Evolutionary conservation across 2,797 vertebrate species (phyloP).

Genomic region (Picus viridis): DNA sequence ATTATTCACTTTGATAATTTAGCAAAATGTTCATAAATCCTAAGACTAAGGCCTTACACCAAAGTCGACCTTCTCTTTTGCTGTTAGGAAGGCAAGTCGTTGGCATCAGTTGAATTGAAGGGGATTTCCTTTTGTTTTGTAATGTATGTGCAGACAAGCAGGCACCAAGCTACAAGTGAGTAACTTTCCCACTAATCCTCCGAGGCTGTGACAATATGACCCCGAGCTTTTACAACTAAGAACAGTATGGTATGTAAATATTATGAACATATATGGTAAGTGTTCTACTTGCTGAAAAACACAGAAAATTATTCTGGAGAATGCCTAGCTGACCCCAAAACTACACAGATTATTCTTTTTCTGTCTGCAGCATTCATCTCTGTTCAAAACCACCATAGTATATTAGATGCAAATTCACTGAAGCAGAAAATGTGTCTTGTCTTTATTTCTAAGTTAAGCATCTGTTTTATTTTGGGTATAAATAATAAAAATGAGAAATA

Average conservation of each 20-base stretch:
- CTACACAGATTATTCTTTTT: conserved; percentile 1
- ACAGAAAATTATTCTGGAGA: not conserved
- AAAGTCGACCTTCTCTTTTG: not conserved
- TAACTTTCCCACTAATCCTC: conserved; percentile 70
- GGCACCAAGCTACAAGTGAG: conserved; percentile 70
- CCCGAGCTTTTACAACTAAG: conserved; percentile 59
- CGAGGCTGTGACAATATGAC: conserved; percentile 68
- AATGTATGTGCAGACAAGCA: conserved; percentile 68
- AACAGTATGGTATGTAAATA: conserved; percentile 66
- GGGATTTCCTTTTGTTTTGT: conserved; percentile 69
- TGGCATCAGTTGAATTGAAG: conserved; percentile 62
- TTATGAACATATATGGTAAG: conserved; percentile 71
- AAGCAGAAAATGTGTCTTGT: not conserved
- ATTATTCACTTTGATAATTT: not conserved
- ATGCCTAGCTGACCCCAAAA: conserved; percentile 43
- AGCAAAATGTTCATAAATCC: conserved; percentile 23
- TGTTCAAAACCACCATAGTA: not conserved
- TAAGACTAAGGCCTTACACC: not conserved
- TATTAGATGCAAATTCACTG: not conserved
- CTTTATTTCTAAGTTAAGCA: conserved; percentile 38
- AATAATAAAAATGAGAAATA: conserved; percentile 6
- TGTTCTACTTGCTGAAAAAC: conserved; percentile 54
- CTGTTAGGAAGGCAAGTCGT: not conserved
- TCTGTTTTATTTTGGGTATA: conserved; percentile 7
- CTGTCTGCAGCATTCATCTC: conserved; percentile 9